A percentile compares a stretch with the other conserved stretches of the same genome.
phyloP scores from a whole-genome alignment of 2,113 vertebrate genomes.

The Aspiorhynchus laticeps region DNA sequence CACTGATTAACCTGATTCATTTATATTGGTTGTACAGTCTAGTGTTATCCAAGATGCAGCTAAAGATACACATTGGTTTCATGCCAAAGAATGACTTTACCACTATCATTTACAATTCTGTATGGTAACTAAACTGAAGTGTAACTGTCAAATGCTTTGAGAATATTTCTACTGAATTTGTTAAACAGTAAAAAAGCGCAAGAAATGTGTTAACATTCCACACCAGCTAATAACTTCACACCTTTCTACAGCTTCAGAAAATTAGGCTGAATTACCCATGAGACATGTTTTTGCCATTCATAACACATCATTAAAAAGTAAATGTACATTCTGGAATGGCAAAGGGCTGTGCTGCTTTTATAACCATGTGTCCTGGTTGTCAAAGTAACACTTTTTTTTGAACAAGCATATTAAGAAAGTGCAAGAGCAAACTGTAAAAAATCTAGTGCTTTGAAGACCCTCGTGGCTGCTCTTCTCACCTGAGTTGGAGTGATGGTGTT shows the following conservation, averaged over 20 bases:
- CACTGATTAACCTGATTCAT: slow-evolving; percentile 20
- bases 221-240: background rate
- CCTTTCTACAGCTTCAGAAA: background rate
- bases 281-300: background rate
- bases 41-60: background rate
- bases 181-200: background rate
- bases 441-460: background rate
- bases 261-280: background rate
- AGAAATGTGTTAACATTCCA: background rate
- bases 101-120: background rate
- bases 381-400: background rate
- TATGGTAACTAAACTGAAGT: background rate
- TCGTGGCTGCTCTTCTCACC: slow-evolving; percentile 61
- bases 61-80: background rate
- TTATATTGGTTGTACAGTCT: background rate
- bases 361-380: background rate
- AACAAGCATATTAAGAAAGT: background rate
- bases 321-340: background rate
- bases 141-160: background rate
- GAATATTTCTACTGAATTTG: background rate
- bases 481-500: slow-evolving; percentile 88
- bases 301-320: background rate
- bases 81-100: background rate
- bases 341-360: background rate
- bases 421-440: background rate